Conservation (phyloP, 2,888 invertebrate genomes). For the Monoplex corrugatus region DNA sequence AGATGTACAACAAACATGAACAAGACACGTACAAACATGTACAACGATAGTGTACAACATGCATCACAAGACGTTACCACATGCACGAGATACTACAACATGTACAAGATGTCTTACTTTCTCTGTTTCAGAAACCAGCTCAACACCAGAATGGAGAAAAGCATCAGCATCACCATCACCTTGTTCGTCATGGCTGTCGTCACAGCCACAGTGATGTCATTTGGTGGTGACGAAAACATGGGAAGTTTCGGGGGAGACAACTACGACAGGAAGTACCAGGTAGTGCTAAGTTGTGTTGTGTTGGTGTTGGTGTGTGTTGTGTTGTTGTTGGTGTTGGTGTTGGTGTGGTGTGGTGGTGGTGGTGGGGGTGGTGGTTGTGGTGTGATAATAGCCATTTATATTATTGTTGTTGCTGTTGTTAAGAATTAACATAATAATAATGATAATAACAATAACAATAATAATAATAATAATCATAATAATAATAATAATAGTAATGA, state of each 20-base stretch:
- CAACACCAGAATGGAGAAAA: slow-evolving; percentile 32
- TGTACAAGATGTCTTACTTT: background rate
- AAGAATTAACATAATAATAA: too few species aligned
- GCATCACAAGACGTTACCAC: background rate
- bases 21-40: background rate
- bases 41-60: background rate
- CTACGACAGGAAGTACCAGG: slow-evolving; percentile 42
- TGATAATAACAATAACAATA: too few species aligned
- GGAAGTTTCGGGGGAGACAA: slow-evolving; percentile 24
- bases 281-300: too few species aligned
- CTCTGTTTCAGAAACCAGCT: background rate
- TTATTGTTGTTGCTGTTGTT: too few species aligned
- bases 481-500: too few species aligned
- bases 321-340: too few species aligned
- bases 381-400: too few species aligned
- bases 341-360: too few species aligned
- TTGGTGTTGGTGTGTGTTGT: too few species aligned
- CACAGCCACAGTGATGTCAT: slow-evolving; percentile 36
- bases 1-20: too few species aligned
- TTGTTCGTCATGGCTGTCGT: slow-evolving; percentile 10
- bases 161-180: slow-evolving; percentile 23
- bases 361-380: too few species aligned
- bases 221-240: background rate
- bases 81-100: background rate
- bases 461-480: too few species aligned